Conservation (phyloP, 2,113 vertebrate species). For the Coryphaenoides rupestris region DNA sequence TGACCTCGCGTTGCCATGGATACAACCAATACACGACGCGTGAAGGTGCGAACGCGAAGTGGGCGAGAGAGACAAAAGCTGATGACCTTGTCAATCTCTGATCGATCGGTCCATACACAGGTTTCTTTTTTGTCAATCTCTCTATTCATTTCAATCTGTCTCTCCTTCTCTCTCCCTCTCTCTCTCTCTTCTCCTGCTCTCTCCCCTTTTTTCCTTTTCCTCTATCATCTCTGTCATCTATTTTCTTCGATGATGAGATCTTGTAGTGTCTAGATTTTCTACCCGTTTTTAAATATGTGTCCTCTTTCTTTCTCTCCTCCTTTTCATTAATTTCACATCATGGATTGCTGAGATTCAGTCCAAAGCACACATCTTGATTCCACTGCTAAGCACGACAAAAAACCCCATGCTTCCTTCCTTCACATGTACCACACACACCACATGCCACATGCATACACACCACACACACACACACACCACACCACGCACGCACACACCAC, state of each 20-base stretch:
- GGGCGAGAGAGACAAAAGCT: no score
- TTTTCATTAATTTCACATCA: background rate
- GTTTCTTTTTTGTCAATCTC: background rate
- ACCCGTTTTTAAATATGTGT: no score
- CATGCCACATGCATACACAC: no score
- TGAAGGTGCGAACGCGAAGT: no score
- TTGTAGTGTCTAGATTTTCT: no score
- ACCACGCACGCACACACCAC: no score
- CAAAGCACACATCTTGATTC: no score
- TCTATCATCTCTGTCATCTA: background rate
- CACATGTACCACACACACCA: constrained; percentile 13
- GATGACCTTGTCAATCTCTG: no score
- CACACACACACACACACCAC: constrained; percentile 12
- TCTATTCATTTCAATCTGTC: background rate
- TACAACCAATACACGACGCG: no score
- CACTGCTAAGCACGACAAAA: no score
- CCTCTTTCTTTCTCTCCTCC: constrained; percentile 28
- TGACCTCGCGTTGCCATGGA: background rate
- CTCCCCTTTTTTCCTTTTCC: background rate
- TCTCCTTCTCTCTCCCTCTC: background rate
- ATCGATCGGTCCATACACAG: no score
- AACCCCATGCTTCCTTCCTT: background rate
- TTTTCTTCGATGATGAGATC: background rate
- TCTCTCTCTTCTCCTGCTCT: background rate
- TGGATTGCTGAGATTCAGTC: no score